A percentile compares a stretch with the other conserved stretches of the same genome.
Evolutionary conservation across 2,113 vertebrate species (phyloP).

Genomic region (Caloenas nicobarica): DNA sequence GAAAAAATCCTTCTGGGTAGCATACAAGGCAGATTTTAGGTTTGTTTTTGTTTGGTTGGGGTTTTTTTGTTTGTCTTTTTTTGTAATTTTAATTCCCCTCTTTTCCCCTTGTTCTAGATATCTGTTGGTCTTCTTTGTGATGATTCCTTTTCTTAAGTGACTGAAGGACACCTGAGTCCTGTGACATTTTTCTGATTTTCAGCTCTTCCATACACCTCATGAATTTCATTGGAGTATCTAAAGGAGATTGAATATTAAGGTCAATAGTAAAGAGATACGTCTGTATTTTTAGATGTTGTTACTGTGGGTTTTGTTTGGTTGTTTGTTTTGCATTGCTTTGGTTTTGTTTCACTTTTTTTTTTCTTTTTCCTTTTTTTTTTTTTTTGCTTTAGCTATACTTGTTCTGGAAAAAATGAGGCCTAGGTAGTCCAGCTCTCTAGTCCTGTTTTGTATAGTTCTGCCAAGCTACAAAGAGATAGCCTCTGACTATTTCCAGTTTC

Average conservation of each 20-base stretch:
- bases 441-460: neutral
- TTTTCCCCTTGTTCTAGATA: neutral
- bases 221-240: neutral
- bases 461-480: neutral
- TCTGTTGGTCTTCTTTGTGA: neutral
- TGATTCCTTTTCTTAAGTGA: neutral
- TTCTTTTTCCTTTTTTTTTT: neutral
- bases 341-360: too few species aligned
- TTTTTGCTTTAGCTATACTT: neutral
- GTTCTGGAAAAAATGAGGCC: neutral
- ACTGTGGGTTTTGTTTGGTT: too few species aligned
- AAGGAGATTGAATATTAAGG: neutral
- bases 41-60: neutral
- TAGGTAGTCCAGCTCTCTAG: neutral
- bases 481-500: neutral
- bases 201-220: neutral
- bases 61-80: neutral
- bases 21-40: too few species aligned
- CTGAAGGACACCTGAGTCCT: neutral
- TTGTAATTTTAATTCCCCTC: neutral
- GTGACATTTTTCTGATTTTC: neutral
- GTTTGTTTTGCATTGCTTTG: too few species aligned
- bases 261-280: neutral
- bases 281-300: neutral
- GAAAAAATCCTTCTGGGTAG: neutral